Conservation (phyloP, 2,888 invertebrate species). For the Sialis lutaria region DNA sequence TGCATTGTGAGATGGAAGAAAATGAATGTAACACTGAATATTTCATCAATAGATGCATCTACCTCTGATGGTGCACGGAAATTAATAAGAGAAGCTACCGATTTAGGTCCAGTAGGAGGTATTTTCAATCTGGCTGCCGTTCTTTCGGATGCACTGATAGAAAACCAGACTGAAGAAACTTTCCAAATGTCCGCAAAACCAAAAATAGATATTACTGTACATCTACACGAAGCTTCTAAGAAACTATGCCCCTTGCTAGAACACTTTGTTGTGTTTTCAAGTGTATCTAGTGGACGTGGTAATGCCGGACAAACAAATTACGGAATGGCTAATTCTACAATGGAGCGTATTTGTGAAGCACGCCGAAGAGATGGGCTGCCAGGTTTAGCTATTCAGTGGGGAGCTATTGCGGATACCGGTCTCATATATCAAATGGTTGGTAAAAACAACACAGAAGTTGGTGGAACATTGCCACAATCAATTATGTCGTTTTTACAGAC, state of each 20-base stretch:
- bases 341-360: conserved; percentile 74
- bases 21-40: too few species aligned
- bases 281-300: conserved; percentile 80
- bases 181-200: conserved; percentile 53
- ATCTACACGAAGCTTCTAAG: conserved; percentile 52
- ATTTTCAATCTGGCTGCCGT: conserved; percentile 83
- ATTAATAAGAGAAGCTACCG: conserved; percentile 22
- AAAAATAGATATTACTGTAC: conserved; percentile 61
- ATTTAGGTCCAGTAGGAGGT: conserved; percentile 56
- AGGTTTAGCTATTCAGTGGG: conserved; percentile 81
- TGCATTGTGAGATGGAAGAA: too few species aligned
- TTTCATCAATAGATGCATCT: too few species aligned
- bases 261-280: conserved; percentile 82
- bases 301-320: conserved; percentile 86
- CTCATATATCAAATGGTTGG: conserved; percentile 30
- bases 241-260: conserved; percentile 34
- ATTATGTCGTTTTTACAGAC: conserved; percentile 36
- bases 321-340: conserved; percentile 76
- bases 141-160: conserved; percentile 55
- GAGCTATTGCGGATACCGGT: conserved; percentile 60
- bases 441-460: conserved; percentile 18
- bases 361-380: conserved; percentile 51
- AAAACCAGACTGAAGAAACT: conserved; percentile 53
- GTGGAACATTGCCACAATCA: conserved; percentile 40
- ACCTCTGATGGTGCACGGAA: too few species aligned